Evolutionary conservation across 2,888 invertebrate species (phyloP), one percentile per base, ranked within the genome.

Genomic region (Ophion slaviceki): DNA sequence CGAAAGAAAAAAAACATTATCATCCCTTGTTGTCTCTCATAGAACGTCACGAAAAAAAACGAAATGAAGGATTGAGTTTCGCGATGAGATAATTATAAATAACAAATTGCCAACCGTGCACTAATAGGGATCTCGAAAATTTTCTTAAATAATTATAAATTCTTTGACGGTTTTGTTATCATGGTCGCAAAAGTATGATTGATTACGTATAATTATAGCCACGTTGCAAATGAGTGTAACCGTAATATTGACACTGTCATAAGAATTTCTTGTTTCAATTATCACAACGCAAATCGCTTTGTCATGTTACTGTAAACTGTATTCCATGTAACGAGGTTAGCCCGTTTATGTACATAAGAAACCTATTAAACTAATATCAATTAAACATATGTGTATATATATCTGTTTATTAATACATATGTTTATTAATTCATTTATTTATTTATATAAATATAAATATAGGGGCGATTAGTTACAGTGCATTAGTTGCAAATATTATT

Each of bases 281-380:
- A 24, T 76, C 79, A 76, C 45, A 76, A 77, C 36, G 70, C 64
- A 82, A 86, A 80, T 67, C 61, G 71, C 32, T 14, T 59, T 59
- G 32, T 40, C 11, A 24, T 28, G 17, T 36, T 10, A 62, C 40
- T 8, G 45, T 53, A 59, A 86, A 83, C 45, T 7, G 45, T 45
- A 79, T 75, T 75, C 61, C 64, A 82, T 82, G 61, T 76, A 83
- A 85, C 67, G 53, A 75, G 45, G 59, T 83, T 85, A 53, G 70
- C 68, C 72, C 74, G 77, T 72, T 67, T 79, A 70, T 85, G 83
- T 75, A 85, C 74, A 82, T 80, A 86, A 81, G 80, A 84, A 75
- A 80, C 53, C 62, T 24, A 76, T 78, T 57, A 78, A 85, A 84
- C 53, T 61, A 72, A 86, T 84, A 80, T 74, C 40, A 80, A 80